Conservation (phyloP, 1,140 invertebrate genomes). For the Drosophila ercepeae region DNA sequence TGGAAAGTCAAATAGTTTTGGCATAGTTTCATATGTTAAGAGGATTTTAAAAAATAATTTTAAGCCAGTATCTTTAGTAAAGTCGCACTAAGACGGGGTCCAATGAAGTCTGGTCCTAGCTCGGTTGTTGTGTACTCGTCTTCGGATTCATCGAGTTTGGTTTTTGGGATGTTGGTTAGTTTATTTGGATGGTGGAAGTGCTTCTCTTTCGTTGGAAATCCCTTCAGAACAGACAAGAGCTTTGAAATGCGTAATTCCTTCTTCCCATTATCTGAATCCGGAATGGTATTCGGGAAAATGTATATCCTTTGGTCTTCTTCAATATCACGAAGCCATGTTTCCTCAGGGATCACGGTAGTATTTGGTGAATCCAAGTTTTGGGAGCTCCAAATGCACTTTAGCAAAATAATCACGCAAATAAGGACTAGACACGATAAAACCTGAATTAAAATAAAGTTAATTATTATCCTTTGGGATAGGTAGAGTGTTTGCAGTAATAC, state of each 20-base stretch:
- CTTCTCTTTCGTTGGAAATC: not conserved
- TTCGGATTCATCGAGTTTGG: not conserved
- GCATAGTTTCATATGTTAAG: not conserved
- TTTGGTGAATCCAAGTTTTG: not conserved
- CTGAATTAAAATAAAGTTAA: not conserved
- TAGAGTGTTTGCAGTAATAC: constrained; percentile 21
- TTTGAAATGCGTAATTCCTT: constrained; percentile 1
- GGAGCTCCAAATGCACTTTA: constrained; percentile 5
- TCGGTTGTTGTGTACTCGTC: constrained; percentile 12
- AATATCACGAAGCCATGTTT: not conserved
- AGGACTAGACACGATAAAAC: constrained; percentile 10
- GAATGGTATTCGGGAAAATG: constrained; percentile 1
- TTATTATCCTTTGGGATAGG: not conserved
- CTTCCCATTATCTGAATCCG: not conserved
- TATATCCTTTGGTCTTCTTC: not conserved
- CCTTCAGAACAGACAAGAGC: constrained; percentile 9
- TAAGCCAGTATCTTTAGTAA: constrained; percentile 26
- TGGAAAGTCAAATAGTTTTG: not conserved
- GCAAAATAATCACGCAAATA: constrained; percentile 15
- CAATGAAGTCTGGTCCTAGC: constrained; percentile 21
- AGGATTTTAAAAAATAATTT: not conserved
- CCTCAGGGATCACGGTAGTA: not conserved
- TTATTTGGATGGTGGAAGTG: not conserved
- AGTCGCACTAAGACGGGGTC: constrained; percentile 28
- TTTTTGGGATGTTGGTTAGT: not conserved